Evolutionary conservation across 1,140 invertebrate species (phyloP), one percentile per base, ranked within the genome.

Genomic region (Phymastichus coffea): DNA sequence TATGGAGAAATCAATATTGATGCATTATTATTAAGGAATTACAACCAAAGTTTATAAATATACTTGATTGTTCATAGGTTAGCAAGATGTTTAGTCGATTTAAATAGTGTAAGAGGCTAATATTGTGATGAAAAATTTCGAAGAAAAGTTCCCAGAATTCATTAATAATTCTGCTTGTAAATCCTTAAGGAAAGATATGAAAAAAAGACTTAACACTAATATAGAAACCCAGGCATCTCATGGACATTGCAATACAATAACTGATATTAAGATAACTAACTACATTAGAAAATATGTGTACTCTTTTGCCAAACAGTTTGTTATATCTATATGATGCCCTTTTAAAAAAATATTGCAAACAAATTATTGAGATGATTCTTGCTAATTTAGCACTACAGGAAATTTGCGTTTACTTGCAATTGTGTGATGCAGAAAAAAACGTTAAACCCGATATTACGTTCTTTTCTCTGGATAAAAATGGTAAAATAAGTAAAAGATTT

Each of bases 191-290:
- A 87, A 86, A 70, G 90, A 93, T 66, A 91, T 94, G 58, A 84
- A 84, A 60, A 79, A 83, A 63, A 84, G 85, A 1, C 60, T 84
- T 6, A 26, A 2, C 8, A 76, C 74, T 67, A 78, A 33, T 20
- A 57, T 66, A 72, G 63, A 56, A 44, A 40, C 65, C 6, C 12
- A 2, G 12, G 0, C 38, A 8, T n/a, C 15, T 9, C 43, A 70
- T 68, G 95, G 96, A 0, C 95, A 98, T 76, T 97, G 95, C 74
- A 99, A 98, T 80, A 96, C 93, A 28, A 96, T 94, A 15, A 98
- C 96, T 0, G 96, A 98, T 74, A 99, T 98, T 60, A 99, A 98
- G 79, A 94, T 97, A 80, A 94, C 94, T 4, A 97, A 93, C 72
- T 99, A 96, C 77, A 89, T 98, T 79, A 95, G 95, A 66, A 88